A percentile compares a stretch with the other conserved stretches of the same genome.
Conservation (phyloP, 2,113 vertebrate species). For the Craseonycteris thonglongyai region DNA sequence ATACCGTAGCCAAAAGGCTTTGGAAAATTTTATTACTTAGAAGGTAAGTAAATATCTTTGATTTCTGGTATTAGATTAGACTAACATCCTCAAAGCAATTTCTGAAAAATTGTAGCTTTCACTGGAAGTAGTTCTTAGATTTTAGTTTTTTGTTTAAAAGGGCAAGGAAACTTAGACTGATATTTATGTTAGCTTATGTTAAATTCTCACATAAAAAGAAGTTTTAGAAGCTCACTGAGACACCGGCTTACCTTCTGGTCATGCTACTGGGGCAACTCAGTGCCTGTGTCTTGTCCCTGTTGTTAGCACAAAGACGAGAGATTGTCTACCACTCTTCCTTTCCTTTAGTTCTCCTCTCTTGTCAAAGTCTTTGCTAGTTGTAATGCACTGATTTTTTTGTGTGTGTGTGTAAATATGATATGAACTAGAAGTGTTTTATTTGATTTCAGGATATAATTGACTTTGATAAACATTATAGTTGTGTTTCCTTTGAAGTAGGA, state of each 20-base stretch:
- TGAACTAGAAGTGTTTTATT: neutral
- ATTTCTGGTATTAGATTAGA: neutral
- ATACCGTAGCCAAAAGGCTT: neutral
- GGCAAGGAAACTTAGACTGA: neutral
- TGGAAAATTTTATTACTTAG: neutral
- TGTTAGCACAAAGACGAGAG: neutral
- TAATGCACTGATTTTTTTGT: neutral
- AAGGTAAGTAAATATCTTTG: neutral
- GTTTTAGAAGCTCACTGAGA: neutral
- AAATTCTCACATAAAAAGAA: neutral
- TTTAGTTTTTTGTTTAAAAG: conserved; percentile 2
- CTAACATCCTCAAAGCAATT: neutral
- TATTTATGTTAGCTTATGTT: neutral
- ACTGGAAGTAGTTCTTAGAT: neutral
- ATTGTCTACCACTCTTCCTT: neutral
- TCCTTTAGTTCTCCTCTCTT: neutral
- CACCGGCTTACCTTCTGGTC: neutral
- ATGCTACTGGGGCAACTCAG: neutral
- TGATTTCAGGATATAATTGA: neutral
- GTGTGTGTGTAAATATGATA: neutral
- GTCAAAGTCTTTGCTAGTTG: neutral
- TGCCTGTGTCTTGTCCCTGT: neutral
- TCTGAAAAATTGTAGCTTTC: neutral
- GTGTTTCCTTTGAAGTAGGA: neutral
- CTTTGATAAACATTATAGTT: neutral